A percentile compares a stretch with the other conserved stretches of the same genome.
These are phyloP conservation scores for Macrochelys suwanniensis DNA, from an alignment of 2,797 vertebrate species.

Conservation along the genomic window DNA sequence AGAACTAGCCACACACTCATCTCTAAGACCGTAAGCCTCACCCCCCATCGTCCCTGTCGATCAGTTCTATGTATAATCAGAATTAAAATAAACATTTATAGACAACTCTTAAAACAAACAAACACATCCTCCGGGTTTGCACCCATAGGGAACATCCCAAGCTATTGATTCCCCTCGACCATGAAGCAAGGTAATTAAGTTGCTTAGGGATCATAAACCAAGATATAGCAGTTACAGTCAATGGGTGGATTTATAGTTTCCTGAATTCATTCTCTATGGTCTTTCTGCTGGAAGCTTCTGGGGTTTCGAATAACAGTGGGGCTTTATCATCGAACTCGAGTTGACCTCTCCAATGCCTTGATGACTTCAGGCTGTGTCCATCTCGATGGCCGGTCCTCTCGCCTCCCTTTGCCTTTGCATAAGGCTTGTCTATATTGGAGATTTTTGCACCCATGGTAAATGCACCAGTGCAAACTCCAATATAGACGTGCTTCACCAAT, in stretches of 20 bases:
- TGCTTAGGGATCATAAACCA: neutral
- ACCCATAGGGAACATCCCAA: neutral
- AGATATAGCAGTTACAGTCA: neutral
- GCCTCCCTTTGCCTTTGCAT: neutral
- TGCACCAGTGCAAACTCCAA: neutral
- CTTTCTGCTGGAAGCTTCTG: neutral
- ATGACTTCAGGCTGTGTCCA: neutral
- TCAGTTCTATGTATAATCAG: neutral
- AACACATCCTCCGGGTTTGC: neutral
- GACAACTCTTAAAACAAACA: neutral
- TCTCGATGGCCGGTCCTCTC: neutral
- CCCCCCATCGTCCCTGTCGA: neutral
- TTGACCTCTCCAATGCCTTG: neutral
- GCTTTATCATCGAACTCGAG: neutral
- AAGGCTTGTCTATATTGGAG: neutral
- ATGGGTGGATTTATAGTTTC: neutral
- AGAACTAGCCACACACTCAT: slow-evolving; percentile 28
- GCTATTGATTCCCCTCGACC: neutral
- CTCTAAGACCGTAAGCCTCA: neutral
- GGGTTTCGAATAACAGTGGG: neutral
- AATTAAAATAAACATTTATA: neutral
- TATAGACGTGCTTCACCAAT: neutral
- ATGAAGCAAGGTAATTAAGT: neutral
- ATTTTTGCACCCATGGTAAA: neutral
- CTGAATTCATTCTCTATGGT: neutral